Conservation (phyloP, 2,797 vertebrate species). For the Gila robusta region DNA sequence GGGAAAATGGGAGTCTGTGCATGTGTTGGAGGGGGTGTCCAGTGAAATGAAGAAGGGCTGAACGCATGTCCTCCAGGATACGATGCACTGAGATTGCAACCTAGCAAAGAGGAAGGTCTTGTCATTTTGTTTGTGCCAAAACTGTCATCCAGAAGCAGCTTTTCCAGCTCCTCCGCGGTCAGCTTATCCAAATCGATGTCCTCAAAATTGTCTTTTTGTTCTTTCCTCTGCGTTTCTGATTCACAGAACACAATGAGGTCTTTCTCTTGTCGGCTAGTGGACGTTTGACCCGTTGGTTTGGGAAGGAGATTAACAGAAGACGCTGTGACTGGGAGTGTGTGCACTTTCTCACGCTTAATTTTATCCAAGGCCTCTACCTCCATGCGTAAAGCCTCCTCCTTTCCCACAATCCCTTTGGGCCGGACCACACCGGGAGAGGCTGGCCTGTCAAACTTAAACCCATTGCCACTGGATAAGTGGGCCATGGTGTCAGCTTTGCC, state of each 20-base stretch:
- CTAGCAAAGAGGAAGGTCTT: constrained; percentile 79
- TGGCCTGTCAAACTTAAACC: constrained; percentile 84
- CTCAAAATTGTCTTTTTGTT: constrained; percentile 82
- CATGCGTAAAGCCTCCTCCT: constrained; percentile 98
- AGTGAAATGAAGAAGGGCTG: constrained; percentile 80
- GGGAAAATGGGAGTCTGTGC: constrained; percentile 79
- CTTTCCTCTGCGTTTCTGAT: constrained; percentile 81
- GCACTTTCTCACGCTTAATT: constrained; percentile 86
- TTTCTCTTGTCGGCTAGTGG: constrained; percentile 81
- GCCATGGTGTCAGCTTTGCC: constrained; percentile 87
- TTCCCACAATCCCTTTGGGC: constrained; percentile 89
- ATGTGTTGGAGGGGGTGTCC: constrained; percentile 79
- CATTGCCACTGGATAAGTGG: constrained; percentile 93
- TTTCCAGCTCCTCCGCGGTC: constrained; percentile 91
- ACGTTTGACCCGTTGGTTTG: constrained; percentile 59
- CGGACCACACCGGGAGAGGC: constrained; percentile 71
- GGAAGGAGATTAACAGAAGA: constrained; percentile 61
- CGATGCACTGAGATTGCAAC: constrained; percentile 85
- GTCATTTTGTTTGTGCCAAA: constrained; percentile 84
- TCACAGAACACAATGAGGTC: constrained; percentile 98
- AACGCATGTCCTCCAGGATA: constrained; percentile 84
- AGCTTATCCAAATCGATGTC: constrained; percentile 91
- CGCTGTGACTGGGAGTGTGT: constrained; percentile 70
- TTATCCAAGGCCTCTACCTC: constrained; percentile 95
- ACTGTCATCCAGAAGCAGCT: constrained; percentile 90